A percentile compares a stretch with the other conserved stretches of the same genome.
These are phyloP conservation scores for Sclerodermus sp. DNA, from an alignment of 2,888 invertebrate species.

Conservation along the genomic window DNA sequence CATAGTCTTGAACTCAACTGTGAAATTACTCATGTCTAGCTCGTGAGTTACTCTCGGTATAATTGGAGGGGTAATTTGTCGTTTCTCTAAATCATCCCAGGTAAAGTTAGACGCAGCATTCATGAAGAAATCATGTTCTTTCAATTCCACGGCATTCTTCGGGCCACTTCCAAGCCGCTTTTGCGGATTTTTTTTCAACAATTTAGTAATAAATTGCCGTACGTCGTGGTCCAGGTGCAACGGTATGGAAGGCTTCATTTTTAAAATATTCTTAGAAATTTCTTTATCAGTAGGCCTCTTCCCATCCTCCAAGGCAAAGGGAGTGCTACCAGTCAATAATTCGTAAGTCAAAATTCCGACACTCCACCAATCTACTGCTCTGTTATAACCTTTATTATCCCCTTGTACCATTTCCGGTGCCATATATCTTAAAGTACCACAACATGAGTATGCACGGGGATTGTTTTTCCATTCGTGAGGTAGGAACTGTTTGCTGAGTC, in stretches of 20 bases:
- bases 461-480: constrained; percentile 93
- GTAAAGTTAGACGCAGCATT: constrained; percentile 49
- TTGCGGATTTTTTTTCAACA: constrained; percentile 88
- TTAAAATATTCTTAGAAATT: constrained; percentile 88
- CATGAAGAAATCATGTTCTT: constrained; percentile 86
- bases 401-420: constrained; percentile 98
- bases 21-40: constrained; percentile 93
- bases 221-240: constrained; percentile 74
- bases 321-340: constrained; percentile 95
- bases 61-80: constrained; percentile 84
- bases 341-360: constrained; percentile 97
- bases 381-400: constrained; percentile 92
- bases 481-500: constrained; percentile 95
- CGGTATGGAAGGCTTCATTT: constrained; percentile 88
- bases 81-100: constrained; percentile 80
- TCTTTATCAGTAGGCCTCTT: constrained; percentile 92
- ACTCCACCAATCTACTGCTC: constrained; percentile 99
- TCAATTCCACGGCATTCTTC: constrained; percentile 84
- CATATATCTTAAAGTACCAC: constrained; percentile 97
- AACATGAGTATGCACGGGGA: constrained; percentile 99
- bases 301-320: constrained; percentile 93
- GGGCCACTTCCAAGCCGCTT: constrained; percentile 85
- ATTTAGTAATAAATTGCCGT: constrained; percentile 76
- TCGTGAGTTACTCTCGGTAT: constrained; percentile 82
- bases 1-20: constrained; percentile 94